Base-by-base conservation (phyloP, 2,797 vertebrate species). In the Neosilurus mollespiculum region DNA sequence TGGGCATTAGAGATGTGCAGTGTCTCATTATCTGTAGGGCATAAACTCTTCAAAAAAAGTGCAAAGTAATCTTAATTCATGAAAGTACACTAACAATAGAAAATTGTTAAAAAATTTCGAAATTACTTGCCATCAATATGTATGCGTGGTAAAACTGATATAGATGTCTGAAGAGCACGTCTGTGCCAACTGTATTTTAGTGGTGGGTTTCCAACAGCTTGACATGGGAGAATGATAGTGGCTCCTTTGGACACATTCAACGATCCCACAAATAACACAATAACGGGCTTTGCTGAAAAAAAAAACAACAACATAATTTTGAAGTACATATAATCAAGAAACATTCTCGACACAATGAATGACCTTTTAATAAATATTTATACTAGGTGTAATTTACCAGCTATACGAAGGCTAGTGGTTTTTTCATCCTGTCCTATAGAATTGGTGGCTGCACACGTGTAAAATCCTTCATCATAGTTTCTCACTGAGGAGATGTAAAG, bases 381-480 rank as follows among this genome's bases (percentile, higher is more conserved):
- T 15, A 11, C 49, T 24, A 71, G 37, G 7, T 14, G 6, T 16
- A 2, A 78, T 49, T 91, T 93, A 95, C 95, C 94, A 78, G 94
- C 89, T 34, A 95, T 90, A 78, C 81, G 92, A 34, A 95, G 91
- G 34, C 86, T 87, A 2, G 92, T 89, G 37, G 91, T 89, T 83
- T 84, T 89, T 59, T 78, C 89, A 53, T 90, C 91, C 62, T 83
- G 89, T 16, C 95, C 95, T 66, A 92, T 81, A 12, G 78, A 22
- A 88, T 93, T 95, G 82, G 92, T 89, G 9, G 93, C 94, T 59
- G 92, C 84, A 20, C 95, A 95, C 30, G 90, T 91, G 80, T 95
- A 95, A 62, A 80, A 70, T 4, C 94, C 95, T 81, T 94, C 93
- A 67, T 95, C 94, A 22, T 93, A 94, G 81, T 80, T 91, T 89